Conservation (phyloP, 1,140 invertebrate genomes). For the Vanessa atalanta region DNA sequence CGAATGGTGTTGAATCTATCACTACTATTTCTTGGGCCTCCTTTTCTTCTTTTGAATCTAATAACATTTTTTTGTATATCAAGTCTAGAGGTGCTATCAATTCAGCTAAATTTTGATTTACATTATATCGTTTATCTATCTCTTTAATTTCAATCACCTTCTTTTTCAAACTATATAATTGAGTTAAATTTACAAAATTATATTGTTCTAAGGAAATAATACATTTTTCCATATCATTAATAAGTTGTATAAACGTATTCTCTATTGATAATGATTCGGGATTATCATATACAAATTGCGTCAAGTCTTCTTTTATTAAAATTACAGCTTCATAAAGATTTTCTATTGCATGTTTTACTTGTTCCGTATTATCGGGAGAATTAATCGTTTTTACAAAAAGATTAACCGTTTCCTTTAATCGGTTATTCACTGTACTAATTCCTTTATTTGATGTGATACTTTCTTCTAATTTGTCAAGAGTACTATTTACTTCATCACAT, state of each 20-base stretch:
- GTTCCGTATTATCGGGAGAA: constrained; percentile 46
- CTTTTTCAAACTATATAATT: constrained; percentile 1
- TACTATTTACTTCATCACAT: constrained; percentile 48
- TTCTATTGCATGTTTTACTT: constrained; percentile 54
- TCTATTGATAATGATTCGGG: constrained; percentile 47
- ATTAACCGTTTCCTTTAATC: constrained; percentile 42
- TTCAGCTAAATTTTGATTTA: not conserved
- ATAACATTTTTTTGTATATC: not conserved
- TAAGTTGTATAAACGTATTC: constrained; percentile 51
- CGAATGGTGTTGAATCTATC: not conserved
- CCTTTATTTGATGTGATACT: constrained; percentile 2
- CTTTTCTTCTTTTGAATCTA: not conserved
- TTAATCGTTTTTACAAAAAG: constrained; percentile 50
- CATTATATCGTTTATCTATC: not conserved
- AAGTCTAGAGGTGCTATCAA: not conserved
- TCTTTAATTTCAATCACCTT: not conserved
- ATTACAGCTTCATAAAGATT: constrained; percentile 50
- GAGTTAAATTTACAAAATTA: constrained; percentile 41
- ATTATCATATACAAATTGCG: constrained; percentile 46
- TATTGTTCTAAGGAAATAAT: constrained; percentile 59
- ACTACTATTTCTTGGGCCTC: not conserved
- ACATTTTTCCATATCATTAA: constrained; percentile 56
- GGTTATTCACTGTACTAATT: not conserved
- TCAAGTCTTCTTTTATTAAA: constrained; percentile 54
- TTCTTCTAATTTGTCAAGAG: constrained; percentile 28